Conservation (phyloP, 2,797 vertebrate species). For the Peromyscus nudipes region DNA sequence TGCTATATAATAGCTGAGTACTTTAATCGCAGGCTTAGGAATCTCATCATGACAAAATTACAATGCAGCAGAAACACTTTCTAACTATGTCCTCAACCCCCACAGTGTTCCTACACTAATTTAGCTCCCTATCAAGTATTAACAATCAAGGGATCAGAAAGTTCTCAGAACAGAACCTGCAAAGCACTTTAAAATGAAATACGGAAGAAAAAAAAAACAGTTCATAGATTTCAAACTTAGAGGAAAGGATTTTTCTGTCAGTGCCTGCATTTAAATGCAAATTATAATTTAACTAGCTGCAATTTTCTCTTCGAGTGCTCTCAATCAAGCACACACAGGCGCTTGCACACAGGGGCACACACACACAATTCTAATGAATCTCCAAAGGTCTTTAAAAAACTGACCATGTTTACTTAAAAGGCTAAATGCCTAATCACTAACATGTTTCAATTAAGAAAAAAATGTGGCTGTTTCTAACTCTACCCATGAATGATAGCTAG, state of each 20-base stretch:
- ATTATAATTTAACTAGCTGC: conserved; percentile 42
- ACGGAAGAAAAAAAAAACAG: background rate
- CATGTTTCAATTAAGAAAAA: conserved; percentile 50
- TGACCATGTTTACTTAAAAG: conserved; percentile 56
- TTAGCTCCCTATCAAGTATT: conserved; percentile 55
- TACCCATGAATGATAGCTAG: conserved; percentile 28
- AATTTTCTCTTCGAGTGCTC: background rate
- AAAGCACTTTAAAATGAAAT: background rate
- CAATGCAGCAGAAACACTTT: conserved; percentile 52
- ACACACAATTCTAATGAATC: background rate
- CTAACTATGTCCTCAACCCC: conserved; percentile 55
- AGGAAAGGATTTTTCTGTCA: conserved; percentile 46
- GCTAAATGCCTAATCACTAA: conserved; percentile 39
- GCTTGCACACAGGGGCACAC: background rate
- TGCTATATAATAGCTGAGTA: background rate
- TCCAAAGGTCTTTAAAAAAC: background rate
- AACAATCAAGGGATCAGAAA: conserved; percentile 67
- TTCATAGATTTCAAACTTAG: conserved; percentile 69
- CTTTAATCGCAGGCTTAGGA: conserved; percentile 44
- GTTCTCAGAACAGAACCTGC: conserved; percentile 55
- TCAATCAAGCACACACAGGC: background rate
- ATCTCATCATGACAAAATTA: conserved; percentile 49
- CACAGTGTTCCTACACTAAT: conserved; percentile 27
- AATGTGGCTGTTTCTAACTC: conserved; percentile 38
- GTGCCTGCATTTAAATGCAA: conserved; percentile 35